Evolutionary conservation across 2,888 invertebrate genomes (phyloP).

Genomic region (Parochlus steinenii): DNA sequence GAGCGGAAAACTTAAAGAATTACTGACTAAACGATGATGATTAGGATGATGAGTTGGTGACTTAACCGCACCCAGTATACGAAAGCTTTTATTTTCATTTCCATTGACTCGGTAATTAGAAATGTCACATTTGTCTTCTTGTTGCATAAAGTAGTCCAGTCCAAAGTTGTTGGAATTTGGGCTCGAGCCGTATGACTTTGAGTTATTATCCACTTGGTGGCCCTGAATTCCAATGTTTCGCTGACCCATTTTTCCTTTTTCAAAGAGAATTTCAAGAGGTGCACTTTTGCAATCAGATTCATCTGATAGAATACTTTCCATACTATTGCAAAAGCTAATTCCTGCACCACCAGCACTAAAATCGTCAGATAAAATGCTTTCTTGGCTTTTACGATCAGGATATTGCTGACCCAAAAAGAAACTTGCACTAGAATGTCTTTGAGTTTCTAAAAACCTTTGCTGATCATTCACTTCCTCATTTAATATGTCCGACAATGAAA

Average conservation of each 20-base stretch:
- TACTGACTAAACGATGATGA: slow-evolving; percentile 1
- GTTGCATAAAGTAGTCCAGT: slow-evolving; percentile 36
- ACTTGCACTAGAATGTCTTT: slow-evolving; percentile 57
- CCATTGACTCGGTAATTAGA: slow-evolving; percentile 13
- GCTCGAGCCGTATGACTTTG: slow-evolving; percentile 46
- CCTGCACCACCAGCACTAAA: slow-evolving; percentile 40
- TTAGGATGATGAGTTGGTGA: slow-evolving; percentile 1
- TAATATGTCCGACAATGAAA: slow-evolving; percentile 38
- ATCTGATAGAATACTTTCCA: slow-evolving; percentile 66
- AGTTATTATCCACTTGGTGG: slow-evolving; percentile 36
- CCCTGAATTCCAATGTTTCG: slow-evolving; percentile 28
- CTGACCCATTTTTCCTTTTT: slow-evolving; percentile 31
- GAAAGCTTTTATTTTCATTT: slow-evolving; percentile 8
- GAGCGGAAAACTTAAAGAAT: slow-evolving; percentile 7
- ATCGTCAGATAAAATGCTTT: slow-evolving; percentile 60
- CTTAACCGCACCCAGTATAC: slow-evolving; percentile 1
- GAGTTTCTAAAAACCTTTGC: slow-evolving; percentile 39
- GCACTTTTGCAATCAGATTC: slow-evolving; percentile 67
- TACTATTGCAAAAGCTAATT: slow-evolving; percentile 56
- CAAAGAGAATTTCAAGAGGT: slow-evolving; percentile 54
- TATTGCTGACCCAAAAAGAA: slow-evolving; percentile 52
- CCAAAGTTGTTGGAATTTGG: slow-evolving; percentile 38
- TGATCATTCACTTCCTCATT: slow-evolving; percentile 18
- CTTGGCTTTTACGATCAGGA: slow-evolving; percentile 46
- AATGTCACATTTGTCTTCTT: slow-evolving; percentile 11